These are phyloP conservation scores for Perca flavescens DNA, from an alignment of 2,113 vertebrate species.

Conservation along the genomic window DNA sequence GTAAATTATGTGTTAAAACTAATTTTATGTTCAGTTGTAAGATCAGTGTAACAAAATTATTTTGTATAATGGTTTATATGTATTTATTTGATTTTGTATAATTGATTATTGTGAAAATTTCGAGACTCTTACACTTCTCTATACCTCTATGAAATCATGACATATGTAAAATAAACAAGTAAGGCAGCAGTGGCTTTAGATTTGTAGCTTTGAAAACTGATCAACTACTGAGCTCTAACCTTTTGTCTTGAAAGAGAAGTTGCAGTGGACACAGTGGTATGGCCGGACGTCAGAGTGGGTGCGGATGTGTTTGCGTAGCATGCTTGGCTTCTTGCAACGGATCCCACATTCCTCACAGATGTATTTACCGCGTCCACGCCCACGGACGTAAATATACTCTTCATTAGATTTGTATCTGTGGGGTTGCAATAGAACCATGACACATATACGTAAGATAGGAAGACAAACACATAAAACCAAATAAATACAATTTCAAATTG, in stretches of 20 bases:
- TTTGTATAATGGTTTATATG: background rate
- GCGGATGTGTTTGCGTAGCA: slow-evolving; percentile 98
- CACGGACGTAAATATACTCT: slow-evolving; percentile 97
- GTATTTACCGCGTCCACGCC: slow-evolving; percentile 96
- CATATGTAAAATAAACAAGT: background rate
- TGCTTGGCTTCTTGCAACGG: slow-evolving; percentile 98
- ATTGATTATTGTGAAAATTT: background rate
- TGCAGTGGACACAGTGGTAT: slow-evolving; percentile 96
- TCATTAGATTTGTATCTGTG: slow-evolving; percentile 97
- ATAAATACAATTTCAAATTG: background rate
- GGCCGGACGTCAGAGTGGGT: slow-evolving; percentile 97
- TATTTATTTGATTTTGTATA: background rate
- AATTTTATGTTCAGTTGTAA: background rate
- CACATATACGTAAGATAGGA: background rate
- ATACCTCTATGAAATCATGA: background rate
- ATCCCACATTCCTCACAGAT: slow-evolving; percentile 99
- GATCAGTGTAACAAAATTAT: background rate
- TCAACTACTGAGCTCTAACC: slow-evolving; percentile 78
- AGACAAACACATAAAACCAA: background rate
- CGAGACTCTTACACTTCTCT: background rate
- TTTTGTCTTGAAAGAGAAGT: slow-evolving; percentile 99
- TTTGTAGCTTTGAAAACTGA: background rate
- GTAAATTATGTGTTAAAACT: background rate
- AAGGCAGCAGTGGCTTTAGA: background rate
- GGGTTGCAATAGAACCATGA: slow-evolving; percentile 12